Percentiles rank a stretch among this genome's conserved stretches.
Conservation (phyloP, 2,888 invertebrate species). For the Tetragnatha montana region DNA sequence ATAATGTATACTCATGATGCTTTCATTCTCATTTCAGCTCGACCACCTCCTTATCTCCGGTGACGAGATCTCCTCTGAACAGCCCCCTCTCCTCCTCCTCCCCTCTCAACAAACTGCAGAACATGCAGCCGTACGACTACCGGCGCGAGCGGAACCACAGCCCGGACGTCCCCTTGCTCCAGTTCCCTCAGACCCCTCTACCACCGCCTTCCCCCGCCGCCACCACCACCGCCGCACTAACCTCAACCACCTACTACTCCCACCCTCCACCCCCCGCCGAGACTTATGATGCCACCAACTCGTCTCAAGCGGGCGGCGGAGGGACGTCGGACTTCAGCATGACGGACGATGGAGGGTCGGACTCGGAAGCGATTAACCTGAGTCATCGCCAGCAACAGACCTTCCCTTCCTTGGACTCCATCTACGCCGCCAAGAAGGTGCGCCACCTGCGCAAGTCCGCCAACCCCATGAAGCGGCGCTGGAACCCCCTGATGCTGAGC, state of each 20-base stretch:
- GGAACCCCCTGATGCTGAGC: constrained; percentile 79
- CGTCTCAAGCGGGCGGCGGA: constrained; percentile 35
- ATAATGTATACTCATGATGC: neutral
- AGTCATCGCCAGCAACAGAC: constrained; percentile 77
- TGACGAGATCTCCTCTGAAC: constrained; percentile 75
- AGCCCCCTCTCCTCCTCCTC: constrained; percentile 80
- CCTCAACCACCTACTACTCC: constrained; percentile 78
- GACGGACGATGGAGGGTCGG: constrained; percentile 77
- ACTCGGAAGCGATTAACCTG: constrained; percentile 82
- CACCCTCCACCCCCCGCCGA: constrained; percentile 42
- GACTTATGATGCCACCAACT: constrained; percentile 74
- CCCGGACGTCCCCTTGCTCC: constrained; percentile 45
- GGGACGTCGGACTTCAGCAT: constrained; percentile 75
- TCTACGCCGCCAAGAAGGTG: constrained; percentile 73
- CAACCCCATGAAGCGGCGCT: constrained; percentile 77
- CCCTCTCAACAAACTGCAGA: constrained; percentile 91
- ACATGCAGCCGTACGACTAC: constrained; percentile 96
- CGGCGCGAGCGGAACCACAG: constrained; percentile 79
- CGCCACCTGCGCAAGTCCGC: constrained; percentile 77
- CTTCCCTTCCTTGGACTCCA: constrained; percentile 51
- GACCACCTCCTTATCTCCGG: constrained; percentile 65
- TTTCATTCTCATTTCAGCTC: constrained; percentile 52
- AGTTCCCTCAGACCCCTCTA: constrained; percentile 68
- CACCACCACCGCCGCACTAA: constrained; percentile 76
- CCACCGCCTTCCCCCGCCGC: constrained; percentile 72